Evolutionary conservation across 2,888 invertebrate genomes (phyloP).

Genomic region (Xanthostigma xanthostigma): DNA sequence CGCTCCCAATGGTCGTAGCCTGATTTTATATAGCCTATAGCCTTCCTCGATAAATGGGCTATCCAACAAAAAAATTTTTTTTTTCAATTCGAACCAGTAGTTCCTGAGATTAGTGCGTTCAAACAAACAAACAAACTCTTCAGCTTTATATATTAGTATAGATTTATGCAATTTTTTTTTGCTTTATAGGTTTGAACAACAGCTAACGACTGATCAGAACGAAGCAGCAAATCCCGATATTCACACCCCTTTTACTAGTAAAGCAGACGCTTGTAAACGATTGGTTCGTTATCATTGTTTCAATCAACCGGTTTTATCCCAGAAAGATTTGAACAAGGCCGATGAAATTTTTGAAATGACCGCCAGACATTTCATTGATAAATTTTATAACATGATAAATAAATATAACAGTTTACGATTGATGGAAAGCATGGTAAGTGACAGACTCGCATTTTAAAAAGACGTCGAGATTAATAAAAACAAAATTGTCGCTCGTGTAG

Average conservation of each 20-base stretch:
- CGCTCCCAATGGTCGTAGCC: too few species aligned
- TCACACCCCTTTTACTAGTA: constrained; percentile 51
- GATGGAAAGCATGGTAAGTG: constrained; percentile 62
- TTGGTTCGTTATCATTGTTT: constrained; percentile 64
- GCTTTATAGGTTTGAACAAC: constrained; percentile 50
- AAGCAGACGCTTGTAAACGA: constrained; percentile 59
- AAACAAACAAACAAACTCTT: too few species aligned
- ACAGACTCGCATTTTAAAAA: too few species aligned
- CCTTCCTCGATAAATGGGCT: too few species aligned
- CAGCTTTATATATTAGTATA: constrained; percentile 5
- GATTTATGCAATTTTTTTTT: constrained; percentile 11
- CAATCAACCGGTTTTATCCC: constrained; percentile 45
- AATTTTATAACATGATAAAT: constrained; percentile 53
- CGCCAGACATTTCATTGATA: constrained; percentile 49
- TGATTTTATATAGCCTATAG: too few species aligned
- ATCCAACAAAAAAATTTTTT: too few species aligned
- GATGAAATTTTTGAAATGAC: constrained; percentile 55
- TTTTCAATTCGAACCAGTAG: too few species aligned
- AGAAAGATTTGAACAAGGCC: constrained; percentile 49
- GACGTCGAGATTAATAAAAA: too few species aligned
- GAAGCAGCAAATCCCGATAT: constrained; percentile 60
- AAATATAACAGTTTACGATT: constrained; percentile 58
- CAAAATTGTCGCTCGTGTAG: too few species aligned
- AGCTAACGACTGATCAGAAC: constrained; percentile 58
- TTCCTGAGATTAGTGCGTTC: too few species aligned